Conservation (phyloP, 1,140 invertebrate species). For the Scaptomyza pallida region DNA sequence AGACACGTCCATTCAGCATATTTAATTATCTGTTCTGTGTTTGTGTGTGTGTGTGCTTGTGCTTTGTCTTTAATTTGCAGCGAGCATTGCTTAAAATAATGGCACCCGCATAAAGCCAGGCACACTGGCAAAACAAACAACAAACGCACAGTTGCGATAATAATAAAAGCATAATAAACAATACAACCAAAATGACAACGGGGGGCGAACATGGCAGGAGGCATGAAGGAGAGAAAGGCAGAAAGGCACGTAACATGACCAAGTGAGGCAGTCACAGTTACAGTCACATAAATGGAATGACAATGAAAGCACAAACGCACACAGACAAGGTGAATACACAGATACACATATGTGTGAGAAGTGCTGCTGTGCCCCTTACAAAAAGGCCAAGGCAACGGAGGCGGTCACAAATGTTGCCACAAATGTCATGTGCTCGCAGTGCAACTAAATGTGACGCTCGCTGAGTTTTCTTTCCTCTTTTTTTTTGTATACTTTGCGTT, state of each 20-base stretch:
- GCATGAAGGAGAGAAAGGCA: too few species aligned
- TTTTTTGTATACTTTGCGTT: not conserved
- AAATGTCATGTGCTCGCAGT: conserved; percentile 46
- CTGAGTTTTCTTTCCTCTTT: conserved; percentile 22
- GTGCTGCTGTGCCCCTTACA: not conserved
- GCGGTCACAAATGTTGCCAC: conserved; percentile 40
- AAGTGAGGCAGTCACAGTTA: conserved; percentile 33
- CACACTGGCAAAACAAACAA: conserved; percentile 2
- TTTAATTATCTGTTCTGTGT: conserved; percentile 49
- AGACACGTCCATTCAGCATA: conserved; percentile 35
- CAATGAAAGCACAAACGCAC: conserved; percentile 33
- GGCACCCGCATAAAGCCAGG: conserved; percentile 31
- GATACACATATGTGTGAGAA: not conserved
- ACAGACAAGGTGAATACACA: conserved; percentile 34
- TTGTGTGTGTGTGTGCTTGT: too few species aligned
- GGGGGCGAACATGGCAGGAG: not conserved
- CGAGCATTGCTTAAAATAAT: conserved; percentile 25
- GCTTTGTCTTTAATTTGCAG: conserved; percentile 49
- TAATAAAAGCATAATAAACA: conserved; percentile 54
- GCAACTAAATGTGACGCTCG: conserved; percentile 35
- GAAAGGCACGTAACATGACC: conserved; percentile 39
- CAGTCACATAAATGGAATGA: conserved; percentile 42
- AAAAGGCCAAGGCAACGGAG: conserved; percentile 42
- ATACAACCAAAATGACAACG: conserved; percentile 20
- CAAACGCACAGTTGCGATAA: conserved; percentile 39